Evolutionary conservation across 2,888 invertebrate species (phyloP), one percentile per base, ranked within the genome.

Genomic region (Anthophora plumipes): DNA sequence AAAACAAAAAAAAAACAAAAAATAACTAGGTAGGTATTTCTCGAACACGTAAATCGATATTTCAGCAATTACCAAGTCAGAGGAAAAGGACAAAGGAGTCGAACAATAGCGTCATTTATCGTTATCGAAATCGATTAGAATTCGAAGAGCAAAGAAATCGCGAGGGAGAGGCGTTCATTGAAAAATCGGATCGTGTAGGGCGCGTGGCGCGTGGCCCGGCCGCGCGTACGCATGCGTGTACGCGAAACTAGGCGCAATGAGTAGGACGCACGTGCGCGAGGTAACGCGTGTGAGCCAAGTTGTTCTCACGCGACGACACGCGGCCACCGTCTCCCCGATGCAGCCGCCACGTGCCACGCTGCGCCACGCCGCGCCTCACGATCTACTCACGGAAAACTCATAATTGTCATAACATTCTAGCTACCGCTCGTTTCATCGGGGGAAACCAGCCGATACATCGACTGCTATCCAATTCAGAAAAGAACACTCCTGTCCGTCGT

Each of bases 301-400:
- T 88, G 92, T 92, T 93, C 93, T 92, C 93, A 93, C 92, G 92
- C 93, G 90, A 75, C 87, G 89, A 85, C 91, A 91, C 91, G 89
- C 86, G 91, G 76, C 90, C 69, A 52, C 52, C 71, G 64, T 82
- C 60, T 57, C 78, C 73, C 74, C 67, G 63, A 76, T 75, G 77
- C 77, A 46, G 77, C 80, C 85, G 87, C 81, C 89, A 90, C 90
- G 90, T 90, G 91, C 89, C 90, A 64, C 31, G 1, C 31, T 31
- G 2, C 4, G 31, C 55, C 87, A 88, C n/a, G n/a, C n/a, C n/a
- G n/a, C n/a, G n/a, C n/a, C n/a, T n/a, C n/a, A n/a, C 88, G 86
- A 88, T 90, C 86, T 87, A 87, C 89, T 87, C 85, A 89, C 88
- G 89, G 83, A 92, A 91, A 92, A 90, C 90, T 92, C 90, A 91